Evolutionary conservation across 2,888 invertebrate species (phyloP).

Genomic region (Amphipyra berbera): DNA sequence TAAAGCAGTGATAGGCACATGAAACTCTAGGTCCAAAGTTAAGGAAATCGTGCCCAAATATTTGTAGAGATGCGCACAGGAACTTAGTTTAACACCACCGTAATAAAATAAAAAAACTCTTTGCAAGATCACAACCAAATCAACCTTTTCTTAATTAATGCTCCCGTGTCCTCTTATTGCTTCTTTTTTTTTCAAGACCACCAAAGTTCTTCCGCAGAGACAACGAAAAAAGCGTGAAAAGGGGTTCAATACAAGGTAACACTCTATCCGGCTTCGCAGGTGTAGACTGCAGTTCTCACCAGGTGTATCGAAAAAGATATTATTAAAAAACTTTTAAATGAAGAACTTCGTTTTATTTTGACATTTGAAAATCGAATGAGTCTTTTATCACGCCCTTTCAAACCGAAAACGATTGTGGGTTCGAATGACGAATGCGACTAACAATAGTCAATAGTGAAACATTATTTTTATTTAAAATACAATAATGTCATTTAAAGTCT

Average conservation of each 20-base stretch:
- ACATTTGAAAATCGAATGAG: conserved; percentile 30
- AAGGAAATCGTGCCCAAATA: too few species aligned
- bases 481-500: neutral
- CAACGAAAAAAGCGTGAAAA: conserved; percentile 59
- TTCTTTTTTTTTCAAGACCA: conserved; percentile 53
- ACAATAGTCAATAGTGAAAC: conserved; percentile 1
- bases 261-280: conserved; percentile 56
- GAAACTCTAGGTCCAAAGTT: too few species aligned
- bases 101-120: neutral
- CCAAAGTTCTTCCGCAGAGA: conserved; percentile 39
- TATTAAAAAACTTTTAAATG: conserved; percentile 9
- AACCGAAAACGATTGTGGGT: conserved; percentile 13
- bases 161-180: conserved; percentile 22
- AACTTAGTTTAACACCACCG: too few species aligned
- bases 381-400: conserved; percentile 9
- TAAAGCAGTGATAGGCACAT: too few species aligned
- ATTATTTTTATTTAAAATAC: neutral
- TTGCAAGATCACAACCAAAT: conserved; percentile 29
- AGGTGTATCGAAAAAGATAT: conserved; percentile 37
- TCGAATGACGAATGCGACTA: conserved; percentile 26
- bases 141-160: conserved; percentile 32
- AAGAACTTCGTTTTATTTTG: conserved; percentile 32
- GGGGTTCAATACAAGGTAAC: conserved; percentile 49
- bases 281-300: conserved; percentile 37
- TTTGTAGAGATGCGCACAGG: too few species aligned